A percentile compares a stretch with the other conserved stretches of the same genome.
Evolutionary conservation across 2,888 invertebrate genomes (phyloP).

Genomic region (Cataglyphis altisquamis): DNA sequence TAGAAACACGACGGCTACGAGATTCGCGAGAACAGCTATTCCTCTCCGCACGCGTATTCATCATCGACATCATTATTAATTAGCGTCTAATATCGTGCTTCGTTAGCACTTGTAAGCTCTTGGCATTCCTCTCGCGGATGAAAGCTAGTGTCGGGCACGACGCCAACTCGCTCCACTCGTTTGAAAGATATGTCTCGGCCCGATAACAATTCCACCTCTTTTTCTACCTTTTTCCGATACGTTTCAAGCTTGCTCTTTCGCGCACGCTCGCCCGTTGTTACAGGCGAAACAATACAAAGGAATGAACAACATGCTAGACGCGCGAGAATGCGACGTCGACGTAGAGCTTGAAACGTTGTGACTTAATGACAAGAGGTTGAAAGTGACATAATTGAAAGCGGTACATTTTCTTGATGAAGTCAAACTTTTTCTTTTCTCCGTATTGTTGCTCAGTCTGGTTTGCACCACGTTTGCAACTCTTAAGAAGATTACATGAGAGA

Average conservation of each 20-base stretch:
- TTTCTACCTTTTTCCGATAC: constrained; percentile 39
- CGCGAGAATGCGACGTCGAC: constrained; percentile 57
- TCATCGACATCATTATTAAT: constrained; percentile 73
- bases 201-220: constrained; percentile 64
- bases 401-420: constrained; percentile 28
- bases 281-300: constrained; percentile 61
- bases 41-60: constrained; percentile 30
- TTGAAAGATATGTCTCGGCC: constrained; percentile 51
- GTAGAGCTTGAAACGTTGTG: constrained; percentile 30
- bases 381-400: constrained; percentile 9
- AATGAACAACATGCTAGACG: constrained; percentile 52
- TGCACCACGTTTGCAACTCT: not conserved
- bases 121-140: constrained; percentile 13
- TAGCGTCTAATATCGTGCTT: constrained; percentile 73
- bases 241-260: constrained; percentile 54
- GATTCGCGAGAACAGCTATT: not conserved
- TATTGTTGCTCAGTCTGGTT: not conserved
- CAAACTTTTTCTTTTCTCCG: not conserved
- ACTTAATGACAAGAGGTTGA: constrained; percentile 27
- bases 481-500: not conserved
- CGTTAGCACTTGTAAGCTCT: constrained; percentile 67
- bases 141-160: constrained; percentile 24
- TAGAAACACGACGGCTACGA: constrained; percentile 36
- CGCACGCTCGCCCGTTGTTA: constrained; percentile 59
- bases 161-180: constrained; percentile 42